Conservation (phyloP, 2,888 invertebrate species). For the Colostygia pectinataria region DNA sequence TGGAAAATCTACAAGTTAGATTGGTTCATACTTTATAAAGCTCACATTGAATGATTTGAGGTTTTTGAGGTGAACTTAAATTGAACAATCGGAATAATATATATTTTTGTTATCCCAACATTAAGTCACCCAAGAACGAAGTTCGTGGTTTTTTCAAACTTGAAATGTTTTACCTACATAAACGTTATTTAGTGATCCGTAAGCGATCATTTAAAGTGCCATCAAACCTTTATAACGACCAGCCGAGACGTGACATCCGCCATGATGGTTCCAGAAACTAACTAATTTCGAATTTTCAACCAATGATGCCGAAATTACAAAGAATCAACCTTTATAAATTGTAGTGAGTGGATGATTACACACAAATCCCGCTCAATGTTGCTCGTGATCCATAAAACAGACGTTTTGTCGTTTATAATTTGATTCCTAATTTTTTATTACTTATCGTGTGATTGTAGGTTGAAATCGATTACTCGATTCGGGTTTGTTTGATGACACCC, state of each 20-base stretch:
- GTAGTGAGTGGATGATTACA: slow-evolving; percentile 40
- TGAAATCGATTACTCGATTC: slow-evolving; percentile 27
- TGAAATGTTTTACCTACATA: slow-evolving; percentile 15
- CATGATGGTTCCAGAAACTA: slow-evolving; percentile 31
- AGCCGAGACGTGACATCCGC: slow-evolving; percentile 52
- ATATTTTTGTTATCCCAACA: no score
- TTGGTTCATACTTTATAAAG: no score
- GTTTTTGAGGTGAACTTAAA: no score
- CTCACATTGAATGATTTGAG: no score
- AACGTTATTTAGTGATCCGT: slow-evolving; percentile 37
- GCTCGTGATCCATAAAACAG: slow-evolving; percentile 32
- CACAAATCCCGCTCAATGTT: slow-evolving; percentile 29
- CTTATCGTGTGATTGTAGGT: slow-evolving; percentile 27
- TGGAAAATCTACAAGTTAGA: no score
- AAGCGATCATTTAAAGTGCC: slow-evolving; percentile 51
- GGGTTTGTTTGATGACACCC: slow-evolving; percentile 24
- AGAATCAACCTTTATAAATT: slow-evolving; percentile 38
- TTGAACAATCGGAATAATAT: no score
- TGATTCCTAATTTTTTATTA: slow-evolving; percentile 32
- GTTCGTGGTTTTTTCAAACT: slow-evolving; percentile 1
- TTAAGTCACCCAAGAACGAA: no score
- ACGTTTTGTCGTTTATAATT: slow-evolving; percentile 30
- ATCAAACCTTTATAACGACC: slow-evolving; percentile 45
- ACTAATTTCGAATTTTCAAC: slow-evolving; percentile 36
- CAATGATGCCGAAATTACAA: slow-evolving; percentile 36